These are phyloP conservation scores for Otocyon megalotis DNA, from an alignment of 2,113 vertebrate genomes.

Conservation along the genomic window DNA sequence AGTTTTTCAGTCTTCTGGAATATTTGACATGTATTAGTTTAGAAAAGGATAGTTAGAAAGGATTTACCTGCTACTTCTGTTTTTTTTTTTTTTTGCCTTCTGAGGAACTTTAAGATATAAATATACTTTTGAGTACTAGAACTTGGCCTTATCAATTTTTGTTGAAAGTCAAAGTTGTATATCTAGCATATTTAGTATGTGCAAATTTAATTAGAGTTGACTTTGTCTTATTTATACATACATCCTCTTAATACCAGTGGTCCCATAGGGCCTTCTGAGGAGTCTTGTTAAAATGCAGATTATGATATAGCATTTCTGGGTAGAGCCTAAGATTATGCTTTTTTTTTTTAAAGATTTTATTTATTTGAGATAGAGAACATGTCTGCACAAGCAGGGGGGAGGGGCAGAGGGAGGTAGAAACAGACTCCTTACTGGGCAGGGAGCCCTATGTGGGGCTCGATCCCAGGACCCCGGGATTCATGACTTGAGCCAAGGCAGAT, in stretches of 20 bases:
- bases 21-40: not conserved
- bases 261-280: not conserved
- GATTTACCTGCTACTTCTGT: not conserved
- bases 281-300: not conserved
- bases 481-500: too few relatives aligned
- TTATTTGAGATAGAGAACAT: too few relatives aligned
- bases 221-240: not conserved
- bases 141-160: not conserved
- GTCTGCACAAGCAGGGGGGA: too few relatives aligned
- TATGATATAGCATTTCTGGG: not conserved
- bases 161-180: not conserved
- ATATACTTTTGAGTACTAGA: not conserved
- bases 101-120: not conserved
- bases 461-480: too few relatives aligned
- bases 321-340: not conserved
- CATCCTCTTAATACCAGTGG: not conserved
- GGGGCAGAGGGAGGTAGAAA: too few relatives aligned
- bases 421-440: too few relatives aligned
- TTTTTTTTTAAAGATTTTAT: not conserved
- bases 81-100: not conserved
- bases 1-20: not conserved
- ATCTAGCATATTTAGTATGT: not conserved
- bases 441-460: too few relatives aligned
- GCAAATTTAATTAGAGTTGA: not conserved
- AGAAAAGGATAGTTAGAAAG: not conserved